These are phyloP conservation scores for Phytoseiulus persimilis DNA, from an alignment of 2,888 invertebrate species.

Conservation along the genomic window DNA sequence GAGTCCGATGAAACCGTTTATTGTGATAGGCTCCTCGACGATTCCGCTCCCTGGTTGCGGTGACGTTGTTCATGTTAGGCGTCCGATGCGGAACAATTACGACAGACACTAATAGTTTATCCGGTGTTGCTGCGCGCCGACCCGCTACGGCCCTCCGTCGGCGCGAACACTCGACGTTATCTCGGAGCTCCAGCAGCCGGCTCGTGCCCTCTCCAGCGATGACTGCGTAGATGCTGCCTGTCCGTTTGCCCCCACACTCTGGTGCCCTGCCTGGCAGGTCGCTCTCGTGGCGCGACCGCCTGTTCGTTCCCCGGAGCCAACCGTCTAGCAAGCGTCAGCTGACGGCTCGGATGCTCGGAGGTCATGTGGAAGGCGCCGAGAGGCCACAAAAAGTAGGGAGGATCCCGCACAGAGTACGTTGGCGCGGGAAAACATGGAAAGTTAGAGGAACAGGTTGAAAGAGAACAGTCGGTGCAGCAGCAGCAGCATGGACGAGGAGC, in stretches of 20 bases:
- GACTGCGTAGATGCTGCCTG: neutral
- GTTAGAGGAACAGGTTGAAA: too few relatives aligned
- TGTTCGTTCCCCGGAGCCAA: neutral
- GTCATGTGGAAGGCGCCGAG: neutral
- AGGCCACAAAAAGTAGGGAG: neutral
- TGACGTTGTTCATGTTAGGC: neutral
- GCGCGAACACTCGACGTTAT: neutral
- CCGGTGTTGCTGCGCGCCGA: neutral
- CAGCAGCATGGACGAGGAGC: too few relatives aligned
- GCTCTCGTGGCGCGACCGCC: neutral
- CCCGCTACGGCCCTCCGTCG: neutral
- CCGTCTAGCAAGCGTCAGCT: neutral
- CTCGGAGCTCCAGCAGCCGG: neutral
- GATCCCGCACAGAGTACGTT: neutral
- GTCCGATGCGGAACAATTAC: too few relatives aligned
- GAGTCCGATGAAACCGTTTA: too few relatives aligned
- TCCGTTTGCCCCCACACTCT: neutral
- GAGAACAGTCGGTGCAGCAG: too few relatives aligned
- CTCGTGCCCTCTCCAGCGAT: neutral
- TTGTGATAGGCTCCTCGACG: too few relatives aligned
- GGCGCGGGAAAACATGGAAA: too few relatives aligned
- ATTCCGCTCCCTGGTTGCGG: neutral
- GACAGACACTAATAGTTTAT: neutral
- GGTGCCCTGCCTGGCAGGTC: neutral
- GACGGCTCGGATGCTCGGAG: neutral